These are phyloP conservation scores for Phaedon cochleariae DNA, from an alignment of 2,888 invertebrate genomes.

Conservation along the genomic window DNA sequence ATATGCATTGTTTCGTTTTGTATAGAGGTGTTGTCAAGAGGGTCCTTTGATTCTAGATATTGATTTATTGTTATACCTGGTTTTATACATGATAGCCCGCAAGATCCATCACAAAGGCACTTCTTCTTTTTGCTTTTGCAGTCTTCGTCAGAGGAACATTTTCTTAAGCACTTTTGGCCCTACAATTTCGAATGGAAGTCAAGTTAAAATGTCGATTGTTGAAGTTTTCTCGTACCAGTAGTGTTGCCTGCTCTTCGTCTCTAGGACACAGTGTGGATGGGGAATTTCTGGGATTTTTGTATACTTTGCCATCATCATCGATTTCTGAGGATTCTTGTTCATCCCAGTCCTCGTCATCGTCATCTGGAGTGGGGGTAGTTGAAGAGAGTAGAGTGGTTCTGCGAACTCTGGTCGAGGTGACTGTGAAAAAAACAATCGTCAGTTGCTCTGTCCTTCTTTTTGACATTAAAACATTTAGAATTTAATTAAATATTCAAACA, in stretches of 20 bases:
- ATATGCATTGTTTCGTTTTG: no score
- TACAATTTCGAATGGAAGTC: conserved; percentile 51
- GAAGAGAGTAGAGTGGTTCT: conserved; percentile 17
- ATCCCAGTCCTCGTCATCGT: conserved; percentile 63
- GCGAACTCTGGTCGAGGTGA: conserved; percentile 20
- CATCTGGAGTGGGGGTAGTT: conserved; percentile 66
- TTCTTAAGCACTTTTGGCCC: conserved; percentile 89
- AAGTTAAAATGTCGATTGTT: neutral
- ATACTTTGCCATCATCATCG: conserved; percentile 82
- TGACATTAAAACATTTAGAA: no score
- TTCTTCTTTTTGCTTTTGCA: conserved; percentile 97
- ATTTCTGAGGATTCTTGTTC: conserved; percentile 66
- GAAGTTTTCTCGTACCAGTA: conserved; percentile 65
- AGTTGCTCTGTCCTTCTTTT: no score
- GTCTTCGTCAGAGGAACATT: conserved; percentile 93
- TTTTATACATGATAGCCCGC: conserved; percentile 97
- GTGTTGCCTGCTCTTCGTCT: conserved; percentile 84
- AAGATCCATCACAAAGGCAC: conserved; percentile 95
- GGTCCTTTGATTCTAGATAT: no score
- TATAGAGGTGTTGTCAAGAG: no score
- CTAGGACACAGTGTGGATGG: conserved; percentile 86
- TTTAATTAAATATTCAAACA: no score
- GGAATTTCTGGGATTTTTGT: conserved; percentile 89
- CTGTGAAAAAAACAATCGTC: conserved; percentile 14
- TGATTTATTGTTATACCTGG: no score